Evolutionary conservation across 2,797 vertebrate genomes (phyloP).

Genomic region (Neopelma chrysocephalum): DNA sequence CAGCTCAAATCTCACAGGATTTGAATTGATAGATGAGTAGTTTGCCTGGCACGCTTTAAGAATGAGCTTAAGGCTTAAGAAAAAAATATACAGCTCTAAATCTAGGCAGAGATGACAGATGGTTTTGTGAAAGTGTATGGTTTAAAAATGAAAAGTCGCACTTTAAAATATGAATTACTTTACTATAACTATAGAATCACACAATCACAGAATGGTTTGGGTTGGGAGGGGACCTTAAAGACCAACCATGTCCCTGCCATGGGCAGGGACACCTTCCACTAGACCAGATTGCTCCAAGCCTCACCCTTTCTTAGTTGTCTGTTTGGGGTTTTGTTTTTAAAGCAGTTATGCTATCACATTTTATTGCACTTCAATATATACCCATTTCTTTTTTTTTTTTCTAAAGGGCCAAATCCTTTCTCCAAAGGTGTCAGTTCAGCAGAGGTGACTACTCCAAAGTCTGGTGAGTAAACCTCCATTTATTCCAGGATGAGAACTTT

Average conservation of each 20-base stretch:
- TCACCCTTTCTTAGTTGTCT: background rate
- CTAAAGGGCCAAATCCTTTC: conserved; percentile 80
- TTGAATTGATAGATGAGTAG: background rate
- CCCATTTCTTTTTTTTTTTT: background rate
- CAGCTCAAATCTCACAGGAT: background rate
- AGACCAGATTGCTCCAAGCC: background rate
- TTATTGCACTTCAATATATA: background rate
- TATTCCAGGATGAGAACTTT: background rate
- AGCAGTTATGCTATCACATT: background rate
- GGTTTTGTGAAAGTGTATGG: background rate
- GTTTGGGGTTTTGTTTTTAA: background rate
- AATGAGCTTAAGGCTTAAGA: background rate
- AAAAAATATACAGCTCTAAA: background rate
- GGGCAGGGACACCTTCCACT: background rate
- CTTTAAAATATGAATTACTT: background rate
- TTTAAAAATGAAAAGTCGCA: background rate
- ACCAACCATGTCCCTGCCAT: background rate
- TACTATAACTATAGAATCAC: background rate
- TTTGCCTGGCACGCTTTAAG: background rate
- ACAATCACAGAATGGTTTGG: background rate
- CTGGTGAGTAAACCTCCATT: conserved; percentile 76
- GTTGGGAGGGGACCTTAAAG: background rate
- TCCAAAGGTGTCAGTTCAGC: conserved; percentile 74
- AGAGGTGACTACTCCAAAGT: conserved; percentile 68
- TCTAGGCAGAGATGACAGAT: background rate